phyloP scores from a whole-genome alignment of 2,113 vertebrate genomes.

The Typhlomys cinereus region DNA sequence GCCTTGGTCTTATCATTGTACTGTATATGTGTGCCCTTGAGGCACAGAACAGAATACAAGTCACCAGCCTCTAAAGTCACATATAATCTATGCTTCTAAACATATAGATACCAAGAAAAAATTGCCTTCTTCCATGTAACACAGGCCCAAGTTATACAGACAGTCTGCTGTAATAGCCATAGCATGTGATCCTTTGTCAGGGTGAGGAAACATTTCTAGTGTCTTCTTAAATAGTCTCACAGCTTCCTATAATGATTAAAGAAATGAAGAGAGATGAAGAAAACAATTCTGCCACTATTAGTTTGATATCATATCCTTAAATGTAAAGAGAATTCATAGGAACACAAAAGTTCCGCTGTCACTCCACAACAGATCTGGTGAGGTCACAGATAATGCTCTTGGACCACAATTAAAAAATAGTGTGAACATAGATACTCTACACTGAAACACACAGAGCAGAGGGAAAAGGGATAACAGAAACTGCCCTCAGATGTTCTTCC shows the following conservation, averaged over 20 bases:
- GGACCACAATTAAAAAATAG: too few relatives aligned
- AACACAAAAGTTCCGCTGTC: neutral
- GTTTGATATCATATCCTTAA: conserved; percentile 17
- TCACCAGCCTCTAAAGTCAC: conserved; percentile 30
- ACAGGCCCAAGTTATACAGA: conserved; percentile 85
- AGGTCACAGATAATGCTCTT: neutral
- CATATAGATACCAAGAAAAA: conserved; percentile 78
- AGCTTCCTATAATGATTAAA: conserved; percentile 83
- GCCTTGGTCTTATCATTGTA: neutral
- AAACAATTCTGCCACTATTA: conserved; percentile 1
- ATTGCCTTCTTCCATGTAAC: conserved; percentile 83
- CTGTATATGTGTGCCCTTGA: neutral
- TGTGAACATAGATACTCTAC: too few relatives aligned
- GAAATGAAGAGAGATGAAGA: neutral
- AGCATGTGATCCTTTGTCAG: conserved; percentile 53
- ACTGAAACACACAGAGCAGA: too few relatives aligned
- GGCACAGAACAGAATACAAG: conserved; percentile 24
- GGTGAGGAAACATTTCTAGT: conserved; percentile 71
- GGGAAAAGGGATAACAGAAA: too few relatives aligned
- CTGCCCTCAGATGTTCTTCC: too few relatives aligned
- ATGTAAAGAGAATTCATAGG: neutral
- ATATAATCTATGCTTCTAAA: conserved; percentile 4
- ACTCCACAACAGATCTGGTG: neutral
- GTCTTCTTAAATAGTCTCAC: conserved; percentile 82
- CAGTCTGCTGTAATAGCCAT: conserved; percentile 80